A percentile compares a stretch with the other conserved stretches of the same genome.
phyloP scores from a whole-genome alignment of 2,113 vertebrate genomes.

The Talpa occidentalis region DNA sequence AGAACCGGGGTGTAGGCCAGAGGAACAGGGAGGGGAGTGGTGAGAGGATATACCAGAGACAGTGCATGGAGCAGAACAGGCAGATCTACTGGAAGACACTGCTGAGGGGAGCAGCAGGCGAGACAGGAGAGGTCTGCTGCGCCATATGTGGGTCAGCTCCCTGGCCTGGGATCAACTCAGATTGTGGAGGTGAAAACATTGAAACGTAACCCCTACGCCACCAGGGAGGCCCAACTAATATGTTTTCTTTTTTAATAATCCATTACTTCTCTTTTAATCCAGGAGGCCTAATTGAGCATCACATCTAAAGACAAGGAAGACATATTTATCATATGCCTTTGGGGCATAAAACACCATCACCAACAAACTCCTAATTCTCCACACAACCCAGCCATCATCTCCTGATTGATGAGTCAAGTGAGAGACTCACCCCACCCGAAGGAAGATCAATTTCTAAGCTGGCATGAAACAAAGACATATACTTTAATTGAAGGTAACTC shows the following conservation, averaged over 20 bases:
- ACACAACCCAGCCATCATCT: conserved; percentile 42
- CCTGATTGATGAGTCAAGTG: conserved; percentile 27
- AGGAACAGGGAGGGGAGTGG: no score
- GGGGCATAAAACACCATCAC: neutral
- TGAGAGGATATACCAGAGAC: no score
- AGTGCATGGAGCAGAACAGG: no score
- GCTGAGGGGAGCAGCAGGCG: no score
- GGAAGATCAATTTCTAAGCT: conserved; percentile 46
- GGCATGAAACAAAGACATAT: conserved; percentile 53
- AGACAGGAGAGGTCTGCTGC: no score
- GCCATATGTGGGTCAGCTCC: no score
- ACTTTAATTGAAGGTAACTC: neutral
- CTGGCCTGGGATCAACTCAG: no score
- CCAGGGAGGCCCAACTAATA: no score
- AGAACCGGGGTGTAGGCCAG: no score
- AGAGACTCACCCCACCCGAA: neutral
- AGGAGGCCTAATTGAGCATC: neutral
- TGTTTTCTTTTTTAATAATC: neutral
- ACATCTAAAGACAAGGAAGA: neutral
- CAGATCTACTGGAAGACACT: no score
- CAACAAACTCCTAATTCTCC: conserved; percentile 38
- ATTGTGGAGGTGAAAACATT: no score
- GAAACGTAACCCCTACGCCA: no score
- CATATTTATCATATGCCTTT: neutral
- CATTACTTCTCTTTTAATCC: conserved; percentile 15